A percentile compares a stretch with the other conserved stretches of the same genome.
Conservation (phyloP, 2,113 vertebrate species). For the Cyanoramphus novaezelandiae region DNA sequence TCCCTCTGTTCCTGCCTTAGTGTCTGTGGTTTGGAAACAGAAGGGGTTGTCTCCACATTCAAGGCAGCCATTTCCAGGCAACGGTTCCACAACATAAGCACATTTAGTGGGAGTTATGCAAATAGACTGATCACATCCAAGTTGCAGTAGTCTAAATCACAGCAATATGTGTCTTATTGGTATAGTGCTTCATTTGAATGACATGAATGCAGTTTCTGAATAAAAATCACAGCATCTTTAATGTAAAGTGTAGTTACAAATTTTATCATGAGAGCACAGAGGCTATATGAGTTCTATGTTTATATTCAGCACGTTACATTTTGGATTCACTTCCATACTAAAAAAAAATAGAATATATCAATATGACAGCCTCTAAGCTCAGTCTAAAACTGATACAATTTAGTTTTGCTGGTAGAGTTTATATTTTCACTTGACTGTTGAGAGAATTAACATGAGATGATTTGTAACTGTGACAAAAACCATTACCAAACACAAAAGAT, state of each 20-base stretch:
- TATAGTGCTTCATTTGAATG: background rate
- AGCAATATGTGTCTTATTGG: background rate
- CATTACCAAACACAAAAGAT: background rate
- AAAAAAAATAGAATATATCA: background rate
- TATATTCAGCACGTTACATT: conserved; percentile 6
- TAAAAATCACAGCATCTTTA: background rate
- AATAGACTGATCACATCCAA: background rate
- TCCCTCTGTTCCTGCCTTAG: background rate
- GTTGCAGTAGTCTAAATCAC: background rate
- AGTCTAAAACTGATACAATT: background rate
- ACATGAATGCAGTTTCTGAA: background rate
- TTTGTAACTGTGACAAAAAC: conserved; percentile 20
- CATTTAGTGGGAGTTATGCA: background rate
- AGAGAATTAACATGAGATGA: background rate
- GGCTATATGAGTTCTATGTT: background rate
- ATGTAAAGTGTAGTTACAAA: background rate
- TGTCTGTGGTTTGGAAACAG: background rate
- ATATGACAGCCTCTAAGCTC: background rate
- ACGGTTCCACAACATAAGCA: background rate
- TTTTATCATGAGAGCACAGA: background rate
- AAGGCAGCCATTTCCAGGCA: background rate
- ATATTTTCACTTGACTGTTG: background rate
- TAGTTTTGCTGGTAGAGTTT: background rate
- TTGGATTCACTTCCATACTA: conserved; percentile 14
- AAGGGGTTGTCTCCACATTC: background rate